Percentiles rank a stretch among this genome's conserved stretches.
phyloP scores from a whole-genome alignment of 2,113 vertebrate species.

The Poeciliopsis prolifica region DNA sequence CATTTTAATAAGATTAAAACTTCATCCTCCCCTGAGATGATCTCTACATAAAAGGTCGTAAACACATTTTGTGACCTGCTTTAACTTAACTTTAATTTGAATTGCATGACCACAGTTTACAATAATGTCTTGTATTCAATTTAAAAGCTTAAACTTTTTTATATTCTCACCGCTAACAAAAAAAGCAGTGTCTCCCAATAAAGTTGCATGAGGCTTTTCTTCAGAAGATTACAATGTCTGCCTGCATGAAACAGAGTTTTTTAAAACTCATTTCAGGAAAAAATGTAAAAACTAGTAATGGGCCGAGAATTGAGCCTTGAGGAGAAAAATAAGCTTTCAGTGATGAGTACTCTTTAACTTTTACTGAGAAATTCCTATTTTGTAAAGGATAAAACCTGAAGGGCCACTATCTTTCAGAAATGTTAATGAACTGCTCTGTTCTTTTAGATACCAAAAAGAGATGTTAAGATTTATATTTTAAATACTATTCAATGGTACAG shows the following conservation, averaged over 20 bases:
- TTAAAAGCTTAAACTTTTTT: background rate
- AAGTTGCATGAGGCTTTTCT: background rate
- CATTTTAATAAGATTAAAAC: background rate
- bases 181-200: background rate
- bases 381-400: background rate
- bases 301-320: too few relatives aligned
- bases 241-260: too few relatives aligned
- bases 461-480: background rate
- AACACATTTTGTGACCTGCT: background rate
- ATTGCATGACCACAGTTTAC: conserved; percentile 18
- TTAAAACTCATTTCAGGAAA: too few relatives aligned
- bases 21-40: background rate
- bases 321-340: background rate
- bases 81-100: background rate
- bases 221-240: background rate
- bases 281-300: background rate
- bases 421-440: background rate
- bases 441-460: background rate
- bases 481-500: background rate
- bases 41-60: background rate
- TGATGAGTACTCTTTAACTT: background rate
- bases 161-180: background rate
- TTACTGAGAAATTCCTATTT: background rate
- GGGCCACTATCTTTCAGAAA: background rate
- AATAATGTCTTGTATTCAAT: conserved; percentile 19